Evolutionary conservation across 2,797 vertebrate species (phyloP), one percentile per base, ranked within the genome.

Genomic region (Gallirallus australis): DNA sequence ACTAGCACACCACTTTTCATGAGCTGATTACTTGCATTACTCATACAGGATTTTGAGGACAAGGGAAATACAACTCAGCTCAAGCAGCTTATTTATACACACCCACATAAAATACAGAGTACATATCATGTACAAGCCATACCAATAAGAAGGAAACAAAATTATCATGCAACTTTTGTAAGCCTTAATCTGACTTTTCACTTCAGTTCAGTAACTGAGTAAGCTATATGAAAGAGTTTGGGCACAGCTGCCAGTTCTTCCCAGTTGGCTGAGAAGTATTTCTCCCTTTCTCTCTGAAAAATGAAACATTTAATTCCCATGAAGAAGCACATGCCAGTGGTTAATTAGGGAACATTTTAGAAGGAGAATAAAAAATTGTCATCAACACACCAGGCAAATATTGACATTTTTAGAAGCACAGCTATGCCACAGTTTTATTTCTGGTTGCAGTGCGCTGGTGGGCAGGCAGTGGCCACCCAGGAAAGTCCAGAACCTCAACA

Each of bases 361-460:
- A 96, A 68, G 42, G 69, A 48, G 31, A 91, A 57, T 40, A 71
- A 90, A 83, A 87, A 94, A 48, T 24, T 82, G 65, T 78, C 79
- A 85, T 39, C 84, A 85, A 65, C 82, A 87, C 84, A 93, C 82
- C 73, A 93, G 82, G 86, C 15, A 91, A 85, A 92, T 52, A 86
- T 19, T 89, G 73, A 82, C 57, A 33, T 69, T 77, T 89, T 94
- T 54, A 94, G 21, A 82, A 81, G 75, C 53, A 85, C 45, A 73
- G 31, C 37, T 64, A 78, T 40, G 48, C 23, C 69, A 89, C 28
- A 47, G 59, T 45, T 69, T 80, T 68, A 78, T 89, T 89, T 89
- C 61, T 45, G 30, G 53, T 82, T 85, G 81, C 66, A 84, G 37
- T 89, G 72, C 48, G 89, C 56, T 86, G 28, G 28, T 2, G 5